These are phyloP conservation scores for Dysdera silvatica DNA, from an alignment of 1,140 invertebrate species.

Conservation along the genomic window DNA sequence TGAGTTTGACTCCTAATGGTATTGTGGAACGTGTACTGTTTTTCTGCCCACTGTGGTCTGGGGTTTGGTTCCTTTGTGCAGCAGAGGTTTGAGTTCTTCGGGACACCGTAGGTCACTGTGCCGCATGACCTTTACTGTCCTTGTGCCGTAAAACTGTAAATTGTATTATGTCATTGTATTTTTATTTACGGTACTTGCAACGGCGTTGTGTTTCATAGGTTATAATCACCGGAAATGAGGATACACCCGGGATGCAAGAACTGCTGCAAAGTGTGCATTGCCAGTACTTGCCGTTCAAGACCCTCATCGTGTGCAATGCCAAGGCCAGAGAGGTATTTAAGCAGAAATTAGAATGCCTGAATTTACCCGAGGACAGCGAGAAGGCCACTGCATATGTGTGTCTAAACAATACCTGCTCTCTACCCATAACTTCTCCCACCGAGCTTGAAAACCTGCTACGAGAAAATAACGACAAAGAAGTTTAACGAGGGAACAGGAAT, in stretches of 20 bases:
- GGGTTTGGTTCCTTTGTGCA: no score
- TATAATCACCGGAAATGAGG: constrained; percentile 37
- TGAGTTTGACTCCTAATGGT: no score
- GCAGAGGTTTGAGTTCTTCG: no score
- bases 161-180: not conserved
- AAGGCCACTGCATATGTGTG: constrained; percentile 70
- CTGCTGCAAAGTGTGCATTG: constrained; percentile 20
- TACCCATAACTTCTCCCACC: constrained; percentile 63
- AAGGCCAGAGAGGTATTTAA: constrained; percentile 5
- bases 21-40: no score
- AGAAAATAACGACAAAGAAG: no score
- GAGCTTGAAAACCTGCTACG: constrained; percentile 49
- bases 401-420: constrained; percentile 63
- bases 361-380: constrained; percentile 34
- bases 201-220: constrained; percentile 37
- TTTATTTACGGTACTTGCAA: not conserved
- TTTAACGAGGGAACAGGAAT: no score
- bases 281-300: constrained; percentile 28
- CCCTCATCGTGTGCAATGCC: constrained; percentile 10
- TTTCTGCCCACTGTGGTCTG: no score
- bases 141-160: no score
- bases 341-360: constrained; percentile 6
- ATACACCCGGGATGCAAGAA: constrained; percentile 33
- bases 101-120: no score
- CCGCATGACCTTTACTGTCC: no score